A percentile compares a stretch with the other conserved stretches of the same genome.
Conservation (phyloP, 1,140 invertebrate genomes). For the Drosophila triauraria region DNA sequence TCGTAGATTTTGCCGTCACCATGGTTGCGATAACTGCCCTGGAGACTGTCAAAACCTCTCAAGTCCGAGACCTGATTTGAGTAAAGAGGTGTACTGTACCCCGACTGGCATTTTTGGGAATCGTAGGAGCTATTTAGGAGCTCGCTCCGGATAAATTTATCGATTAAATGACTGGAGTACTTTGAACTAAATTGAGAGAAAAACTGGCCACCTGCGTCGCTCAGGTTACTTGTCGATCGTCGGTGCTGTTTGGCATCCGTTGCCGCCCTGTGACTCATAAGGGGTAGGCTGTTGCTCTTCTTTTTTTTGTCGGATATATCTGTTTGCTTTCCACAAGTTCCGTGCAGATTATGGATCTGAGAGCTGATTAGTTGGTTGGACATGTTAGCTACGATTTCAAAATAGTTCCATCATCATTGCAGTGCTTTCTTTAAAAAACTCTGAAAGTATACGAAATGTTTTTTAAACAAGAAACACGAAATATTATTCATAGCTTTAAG, state of each 20-base stretch:
- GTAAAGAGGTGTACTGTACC: constrained; percentile 33
- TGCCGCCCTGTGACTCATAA: constrained; percentile 48
- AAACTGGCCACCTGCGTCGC: constrained; percentile 61
- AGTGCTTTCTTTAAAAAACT: neutral
- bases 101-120: constrained; percentile 60
- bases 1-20: constrained; percentile 73
- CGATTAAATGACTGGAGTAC: constrained; percentile 72
- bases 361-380: neutral
- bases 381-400: neutral
- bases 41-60: constrained; percentile 66
- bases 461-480: no score
- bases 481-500: no score
- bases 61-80: constrained; percentile 45
- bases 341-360: neutral
- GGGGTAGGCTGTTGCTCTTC: constrained; percentile 65
- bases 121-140: constrained; percentile 69
- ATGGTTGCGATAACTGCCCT: constrained; percentile 75
- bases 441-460: neutral
- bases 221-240: constrained; percentile 63
- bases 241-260: constrained; percentile 42
- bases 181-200: constrained; percentile 65
- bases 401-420: neutral
- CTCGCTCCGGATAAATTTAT: constrained; percentile 73
- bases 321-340: neutral
- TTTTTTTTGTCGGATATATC: constrained; percentile 37